phyloP scores from a whole-genome alignment of 2,888 invertebrate genomes.

The Epinotia ramella region DNA sequence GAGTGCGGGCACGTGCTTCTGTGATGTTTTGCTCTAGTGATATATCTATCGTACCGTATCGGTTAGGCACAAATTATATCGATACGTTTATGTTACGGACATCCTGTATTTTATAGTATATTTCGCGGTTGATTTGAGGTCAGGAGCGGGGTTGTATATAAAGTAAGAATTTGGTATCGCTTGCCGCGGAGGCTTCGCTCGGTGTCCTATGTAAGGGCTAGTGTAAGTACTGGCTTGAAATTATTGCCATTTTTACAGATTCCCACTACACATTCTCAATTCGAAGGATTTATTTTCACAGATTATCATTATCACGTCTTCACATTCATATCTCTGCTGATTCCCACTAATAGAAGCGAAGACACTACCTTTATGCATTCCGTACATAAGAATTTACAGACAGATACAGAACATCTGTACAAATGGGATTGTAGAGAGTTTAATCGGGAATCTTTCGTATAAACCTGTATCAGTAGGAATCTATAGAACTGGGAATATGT shows the following conservation, averaged over 20 bases:
- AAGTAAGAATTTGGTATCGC: constrained; percentile 72
- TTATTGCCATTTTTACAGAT: constrained; percentile 1
- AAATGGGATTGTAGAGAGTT: background rate
- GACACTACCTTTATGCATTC: background rate
- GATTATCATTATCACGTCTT: background rate
- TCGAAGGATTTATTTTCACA: background rate
- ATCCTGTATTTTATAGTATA: constrained; percentile 73
- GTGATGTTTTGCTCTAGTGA: constrained; percentile 78
- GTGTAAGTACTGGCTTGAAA: constrained; percentile 73
- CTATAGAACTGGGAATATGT: constrained; percentile 56
- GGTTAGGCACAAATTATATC: constrained; percentile 55
- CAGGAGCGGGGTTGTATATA: constrained; percentile 78
- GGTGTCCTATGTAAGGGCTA: constrained; percentile 32
- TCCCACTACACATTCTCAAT: background rate
- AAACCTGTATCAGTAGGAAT: background rate
- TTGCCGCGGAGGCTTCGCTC: constrained; percentile 73
- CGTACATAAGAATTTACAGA: background rate
- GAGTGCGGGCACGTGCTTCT: constrained; percentile 77
- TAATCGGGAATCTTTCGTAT: background rate
- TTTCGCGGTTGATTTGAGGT: constrained; percentile 73
- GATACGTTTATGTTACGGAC: constrained; percentile 53
- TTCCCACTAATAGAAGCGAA: background rate
- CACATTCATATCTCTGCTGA: background rate
- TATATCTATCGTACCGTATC: constrained; percentile 55
- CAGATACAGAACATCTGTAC: background rate